These are phyloP conservation scores for Sicus ferrugineus DNA, from an alignment of 2,888 invertebrate genomes.

Conservation along the genomic window DNA sequence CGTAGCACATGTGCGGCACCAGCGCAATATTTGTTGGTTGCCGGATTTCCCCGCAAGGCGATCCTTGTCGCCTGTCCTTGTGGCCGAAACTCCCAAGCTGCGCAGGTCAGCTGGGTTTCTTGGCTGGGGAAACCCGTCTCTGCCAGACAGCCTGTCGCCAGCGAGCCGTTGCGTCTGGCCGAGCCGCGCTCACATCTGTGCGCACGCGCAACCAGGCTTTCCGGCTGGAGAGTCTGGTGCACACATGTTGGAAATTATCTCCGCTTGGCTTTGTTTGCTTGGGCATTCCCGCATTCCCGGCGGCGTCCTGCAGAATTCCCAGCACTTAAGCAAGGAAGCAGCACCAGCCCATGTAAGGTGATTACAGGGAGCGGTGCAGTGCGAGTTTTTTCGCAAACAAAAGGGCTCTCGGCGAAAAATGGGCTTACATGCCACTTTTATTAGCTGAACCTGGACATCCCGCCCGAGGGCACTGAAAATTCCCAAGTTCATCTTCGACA, in stretches of 20 bases:
- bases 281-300: slow-evolving; percentile 13
- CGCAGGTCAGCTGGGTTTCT: slow-evolving; percentile 14
- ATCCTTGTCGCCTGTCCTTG: background rate
- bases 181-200: background rate
- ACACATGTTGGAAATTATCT: slow-evolving; percentile 49
- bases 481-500: background rate
- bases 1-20: slow-evolving; percentile 14
- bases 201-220: slow-evolving; percentile 16
- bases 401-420: background rate
- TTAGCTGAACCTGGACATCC: background rate
- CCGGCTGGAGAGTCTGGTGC: slow-evolving; percentile 46
- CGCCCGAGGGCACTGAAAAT: background rate
- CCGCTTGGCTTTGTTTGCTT: background rate
- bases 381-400: background rate
- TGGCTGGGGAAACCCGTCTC: slow-evolving; percentile 26
- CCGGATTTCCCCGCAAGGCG: slow-evolving; percentile 5
- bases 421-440: background rate
- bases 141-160: slow-evolving; percentile 50
- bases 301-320: background rate
- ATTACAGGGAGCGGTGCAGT: slow-evolving; percentile 2
- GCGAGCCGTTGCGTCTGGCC: background rate
- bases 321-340: background rate
- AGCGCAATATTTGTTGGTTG: slow-evolving; percentile 6
- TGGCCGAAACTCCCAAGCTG: slow-evolving; percentile 14
- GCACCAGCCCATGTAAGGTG: slow-evolving; percentile 24